phyloP scores from a whole-genome alignment of 2,797 vertebrate species.

The Ceyx erithaca region DNA sequence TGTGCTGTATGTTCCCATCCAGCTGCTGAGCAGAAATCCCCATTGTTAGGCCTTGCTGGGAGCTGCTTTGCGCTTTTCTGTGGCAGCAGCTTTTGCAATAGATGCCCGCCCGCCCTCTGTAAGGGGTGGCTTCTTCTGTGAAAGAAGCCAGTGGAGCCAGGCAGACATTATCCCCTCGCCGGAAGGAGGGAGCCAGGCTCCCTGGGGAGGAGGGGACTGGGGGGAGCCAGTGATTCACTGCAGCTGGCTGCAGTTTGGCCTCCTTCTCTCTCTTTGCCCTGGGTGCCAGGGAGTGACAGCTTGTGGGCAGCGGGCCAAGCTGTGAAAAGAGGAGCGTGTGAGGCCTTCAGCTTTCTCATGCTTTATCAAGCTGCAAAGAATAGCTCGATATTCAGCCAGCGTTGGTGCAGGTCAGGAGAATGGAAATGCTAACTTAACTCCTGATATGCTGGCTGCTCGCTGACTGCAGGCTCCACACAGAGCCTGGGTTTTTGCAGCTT shows the following conservation, averaged over 20 bases:
- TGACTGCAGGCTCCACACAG: background rate
- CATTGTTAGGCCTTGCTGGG: background rate
- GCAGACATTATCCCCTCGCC: conserved; percentile 50
- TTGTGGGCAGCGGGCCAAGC: conserved; percentile 72
- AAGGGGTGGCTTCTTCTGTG: background rate
- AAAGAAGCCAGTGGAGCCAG: background rate
- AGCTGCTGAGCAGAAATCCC: conserved; percentile 26
- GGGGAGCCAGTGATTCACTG: conserved; percentile 52
- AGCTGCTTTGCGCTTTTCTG: background rate
- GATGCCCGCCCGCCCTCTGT: background rate
- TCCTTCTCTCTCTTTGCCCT: conserved; percentile 61
- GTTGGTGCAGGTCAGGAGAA: conserved; percentile 61
- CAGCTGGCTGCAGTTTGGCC: conserved; percentile 70
- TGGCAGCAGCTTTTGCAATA: conserved; percentile 21
- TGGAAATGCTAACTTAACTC: conserved; percentile 68
- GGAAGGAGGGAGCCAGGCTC: conserved; percentile 67
- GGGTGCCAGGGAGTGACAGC: conserved; percentile 75
- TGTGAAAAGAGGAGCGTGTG: conserved; percentile 73
- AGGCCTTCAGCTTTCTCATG: conserved; percentile 76
- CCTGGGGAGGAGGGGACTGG: conserved; percentile 31
- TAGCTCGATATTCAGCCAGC: conserved; percentile 69
- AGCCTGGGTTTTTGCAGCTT: background rate
- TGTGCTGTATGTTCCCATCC: background rate
- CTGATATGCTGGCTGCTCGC: conserved; percentile 33
- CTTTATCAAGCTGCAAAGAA: conserved; percentile 77